These are phyloP conservation scores for Nasonia giraulti DNA, from an alignment of 1,140 invertebrate genomes.

Conservation along the genomic window DNA sequence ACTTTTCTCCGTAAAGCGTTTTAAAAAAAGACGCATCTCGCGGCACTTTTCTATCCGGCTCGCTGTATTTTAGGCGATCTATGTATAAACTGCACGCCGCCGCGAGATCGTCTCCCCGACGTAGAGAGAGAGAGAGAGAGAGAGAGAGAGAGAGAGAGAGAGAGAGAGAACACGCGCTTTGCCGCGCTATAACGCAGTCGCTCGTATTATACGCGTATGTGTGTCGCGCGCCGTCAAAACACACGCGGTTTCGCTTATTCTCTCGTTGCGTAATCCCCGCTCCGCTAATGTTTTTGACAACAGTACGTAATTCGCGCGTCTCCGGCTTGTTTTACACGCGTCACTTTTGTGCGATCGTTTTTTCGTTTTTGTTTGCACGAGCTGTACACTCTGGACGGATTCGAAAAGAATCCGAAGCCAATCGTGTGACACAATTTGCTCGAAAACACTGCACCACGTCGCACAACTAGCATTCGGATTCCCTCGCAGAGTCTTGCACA, in stretches of 20 bases:
- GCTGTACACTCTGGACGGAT: too few species aligned
- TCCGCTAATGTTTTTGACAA: not conserved
- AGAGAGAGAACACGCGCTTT: not conserved
- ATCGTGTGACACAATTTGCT: too few species aligned
- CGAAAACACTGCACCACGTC: too few species aligned
- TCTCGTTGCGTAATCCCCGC: not conserved
- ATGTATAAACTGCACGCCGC: conserved; percentile 28
- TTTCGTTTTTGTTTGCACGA: too few species aligned
- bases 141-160: not conserved
- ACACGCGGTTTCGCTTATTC: not conserved
- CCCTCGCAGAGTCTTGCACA: not conserved
- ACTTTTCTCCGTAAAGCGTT: not conserved
- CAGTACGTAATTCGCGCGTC: not conserved
- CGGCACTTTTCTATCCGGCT: conserved; percentile 14
- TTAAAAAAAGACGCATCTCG: conserved; percentile 33
- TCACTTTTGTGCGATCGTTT: too few species aligned
- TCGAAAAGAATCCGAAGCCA: too few species aligned
- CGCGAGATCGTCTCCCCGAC: not conserved
- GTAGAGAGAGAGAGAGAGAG: not conserved
- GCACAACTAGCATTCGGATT: not conserved
- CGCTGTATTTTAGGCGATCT: conserved; percentile 32
- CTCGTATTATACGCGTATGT: too few species aligned
- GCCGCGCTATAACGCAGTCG: too few species aligned
- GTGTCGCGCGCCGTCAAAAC: too few species aligned
- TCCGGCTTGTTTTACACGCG: too few species aligned